Percentiles rank a stretch among this genome's conserved stretches.
These are phyloP conservation scores for Cecidostiba fungosa DNA, from an alignment of 2,888 invertebrate species.

Conservation along the genomic window DNA sequence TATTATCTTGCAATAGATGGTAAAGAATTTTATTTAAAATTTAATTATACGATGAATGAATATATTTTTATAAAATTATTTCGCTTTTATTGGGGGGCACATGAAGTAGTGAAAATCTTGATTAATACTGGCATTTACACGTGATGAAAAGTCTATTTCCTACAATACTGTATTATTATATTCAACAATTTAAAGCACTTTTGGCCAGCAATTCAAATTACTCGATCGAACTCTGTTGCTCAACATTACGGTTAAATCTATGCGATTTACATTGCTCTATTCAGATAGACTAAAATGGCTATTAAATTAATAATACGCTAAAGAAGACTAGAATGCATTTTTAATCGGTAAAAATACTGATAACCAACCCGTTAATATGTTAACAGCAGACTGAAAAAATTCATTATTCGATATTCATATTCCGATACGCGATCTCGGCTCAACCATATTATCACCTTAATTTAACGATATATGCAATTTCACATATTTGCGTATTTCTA, in stretches of 20 bases:
- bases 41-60: not conserved
- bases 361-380: not conserved
- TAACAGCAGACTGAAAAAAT: not conserved
- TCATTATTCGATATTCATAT: not conserved
- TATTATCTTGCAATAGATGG: too few relatives aligned
- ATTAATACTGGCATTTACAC: constrained; percentile 13
- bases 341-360: not conserved
- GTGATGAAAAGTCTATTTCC: constrained; percentile 25
- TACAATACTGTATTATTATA: constrained; percentile 10
- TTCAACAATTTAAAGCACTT: not conserved
- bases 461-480: not conserved
- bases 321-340: constrained; percentile 20
- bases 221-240: not conserved
- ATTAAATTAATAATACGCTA: constrained; percentile 2
- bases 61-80: not conserved
- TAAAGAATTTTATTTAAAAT: not conserved
- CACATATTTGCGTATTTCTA: not conserved
- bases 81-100: not conserved
- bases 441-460: not conserved
- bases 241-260: not conserved
- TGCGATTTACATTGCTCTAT: not conserved
- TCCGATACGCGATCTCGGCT: not conserved
- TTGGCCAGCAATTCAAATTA: not conserved
- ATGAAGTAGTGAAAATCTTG: constrained; percentile 13
- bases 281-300: not conserved